phyloP scores from a whole-genome alignment of 2,797 vertebrate species.

The Tiaroga cobitis region DNA sequence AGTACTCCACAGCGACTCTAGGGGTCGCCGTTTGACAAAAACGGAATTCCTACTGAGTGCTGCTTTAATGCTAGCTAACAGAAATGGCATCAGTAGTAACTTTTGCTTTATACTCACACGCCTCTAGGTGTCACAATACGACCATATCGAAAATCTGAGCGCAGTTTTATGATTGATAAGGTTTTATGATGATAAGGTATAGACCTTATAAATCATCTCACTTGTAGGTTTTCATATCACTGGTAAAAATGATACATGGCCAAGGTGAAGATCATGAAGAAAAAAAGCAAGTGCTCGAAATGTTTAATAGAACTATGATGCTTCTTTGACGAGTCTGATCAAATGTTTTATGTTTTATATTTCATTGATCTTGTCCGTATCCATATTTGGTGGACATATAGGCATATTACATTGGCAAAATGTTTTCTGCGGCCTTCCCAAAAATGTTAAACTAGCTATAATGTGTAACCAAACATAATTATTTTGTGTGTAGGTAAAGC shows the following conservation, averaged over 20 bases:
- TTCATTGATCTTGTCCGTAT: background rate
- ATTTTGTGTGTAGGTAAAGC: background rate
- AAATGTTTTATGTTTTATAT: background rate
- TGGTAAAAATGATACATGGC: background rate
- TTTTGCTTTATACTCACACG: background rate
- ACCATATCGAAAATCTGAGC: background rate
- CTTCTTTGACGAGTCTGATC: background rate
- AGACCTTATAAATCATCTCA: background rate
- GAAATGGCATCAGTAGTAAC: background rate
- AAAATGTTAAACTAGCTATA: background rate
- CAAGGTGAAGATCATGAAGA: background rate
- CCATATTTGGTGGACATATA: background rate
- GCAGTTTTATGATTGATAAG: background rate
- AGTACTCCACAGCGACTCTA: too few species aligned
- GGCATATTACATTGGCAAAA: background rate
- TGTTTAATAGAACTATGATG: background rate
- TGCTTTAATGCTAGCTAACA: background rate
- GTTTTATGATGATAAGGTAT: too few species aligned
- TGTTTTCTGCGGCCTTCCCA: background rate
- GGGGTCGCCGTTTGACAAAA: too few species aligned
- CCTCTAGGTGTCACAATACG: conserved; percentile 18
- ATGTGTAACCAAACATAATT: background rate
- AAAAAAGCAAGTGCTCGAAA: background rate
- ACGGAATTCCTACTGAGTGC: too few species aligned
- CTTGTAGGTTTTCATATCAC: background rate